These are phyloP conservation scores for Ophiothrix spiculata DNA, from an alignment of 35 echinoderm and acorn worm genomes.

Conservation along the genomic window DNA sequence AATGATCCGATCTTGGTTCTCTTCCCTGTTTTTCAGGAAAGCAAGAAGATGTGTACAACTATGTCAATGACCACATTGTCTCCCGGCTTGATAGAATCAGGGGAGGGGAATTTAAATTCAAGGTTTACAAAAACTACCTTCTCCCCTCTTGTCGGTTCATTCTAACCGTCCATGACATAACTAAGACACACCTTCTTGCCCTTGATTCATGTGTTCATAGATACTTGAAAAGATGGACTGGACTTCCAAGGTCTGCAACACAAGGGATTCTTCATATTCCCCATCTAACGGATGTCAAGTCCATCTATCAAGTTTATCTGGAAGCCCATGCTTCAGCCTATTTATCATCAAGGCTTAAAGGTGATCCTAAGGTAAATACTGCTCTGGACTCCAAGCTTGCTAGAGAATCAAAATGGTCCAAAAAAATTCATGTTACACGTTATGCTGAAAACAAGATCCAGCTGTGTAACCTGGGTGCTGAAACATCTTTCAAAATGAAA, in stretches of 20 bases:
- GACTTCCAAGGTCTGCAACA: background rate
- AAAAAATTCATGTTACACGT: no score
- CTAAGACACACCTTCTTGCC: background rate
- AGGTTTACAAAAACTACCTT: background rate
- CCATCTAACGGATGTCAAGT: background rate
- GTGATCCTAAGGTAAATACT: no score
- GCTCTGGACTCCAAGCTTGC: no score
- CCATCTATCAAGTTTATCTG: background rate
- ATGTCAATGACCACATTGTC: background rate
- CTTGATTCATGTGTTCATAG: background rate
- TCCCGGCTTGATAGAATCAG: background rate
- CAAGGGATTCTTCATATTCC: background rate
- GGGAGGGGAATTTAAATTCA: background rate
- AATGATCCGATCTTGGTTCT: background rate
- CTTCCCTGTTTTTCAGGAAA: background rate
- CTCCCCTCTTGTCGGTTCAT: background rate
- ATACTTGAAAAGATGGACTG: background rate
- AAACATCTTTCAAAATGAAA: no score
- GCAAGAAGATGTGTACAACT: background rate
- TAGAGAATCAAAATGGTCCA: no score
- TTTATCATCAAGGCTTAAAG: slow-evolving; percentile 6
- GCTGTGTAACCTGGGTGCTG: no score
- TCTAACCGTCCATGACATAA: background rate
- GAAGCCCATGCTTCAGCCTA: background rate
- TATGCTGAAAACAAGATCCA: no score